Conservation (phyloP, 1,140 invertebrate species). For the Cecropterus lyciades region DNA sequence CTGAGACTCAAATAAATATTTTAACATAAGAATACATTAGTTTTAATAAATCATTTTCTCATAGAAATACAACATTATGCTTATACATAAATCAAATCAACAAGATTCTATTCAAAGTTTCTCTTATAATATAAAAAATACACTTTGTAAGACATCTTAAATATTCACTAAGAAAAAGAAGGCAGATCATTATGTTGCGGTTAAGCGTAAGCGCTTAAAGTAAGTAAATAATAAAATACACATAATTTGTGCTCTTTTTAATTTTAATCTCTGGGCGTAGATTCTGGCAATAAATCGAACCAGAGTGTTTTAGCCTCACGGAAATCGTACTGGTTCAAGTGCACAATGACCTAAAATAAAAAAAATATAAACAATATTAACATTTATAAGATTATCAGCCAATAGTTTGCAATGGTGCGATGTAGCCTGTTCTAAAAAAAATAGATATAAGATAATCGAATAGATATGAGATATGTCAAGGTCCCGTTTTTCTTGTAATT, state of each 20-base stretch:
- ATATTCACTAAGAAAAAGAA: not conserved
- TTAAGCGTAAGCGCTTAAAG: conserved; percentile 12
- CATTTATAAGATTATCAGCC: too few relatives aligned
- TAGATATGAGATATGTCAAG: too few relatives aligned
- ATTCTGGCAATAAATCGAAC: conserved; percentile 89
- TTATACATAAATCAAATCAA: too few relatives aligned
- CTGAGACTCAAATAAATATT: conserved; percentile 1
- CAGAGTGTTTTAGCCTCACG: conserved; percentile 87
- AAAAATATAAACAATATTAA: not conserved
- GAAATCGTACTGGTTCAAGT: conserved; percentile 87
- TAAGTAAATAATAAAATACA: conserved; percentile 10
- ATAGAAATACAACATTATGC: too few relatives aligned
- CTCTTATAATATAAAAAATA: not conserved
- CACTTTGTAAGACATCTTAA: conserved; percentile 1
- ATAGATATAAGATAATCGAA: too few relatives aligned
- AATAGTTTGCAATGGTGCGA: too few relatives aligned
- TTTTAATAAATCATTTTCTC: not conserved
- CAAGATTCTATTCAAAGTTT: too few relatives aligned
- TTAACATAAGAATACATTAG: not conserved
- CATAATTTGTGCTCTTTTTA: not conserved
- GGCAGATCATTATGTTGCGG: not conserved
- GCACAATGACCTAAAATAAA: conserved; percentile 86
- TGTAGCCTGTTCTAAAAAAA: too few relatives aligned
- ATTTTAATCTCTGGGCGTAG: conserved; percentile 66
- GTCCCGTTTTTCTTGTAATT: too few relatives aligned